Base-by-base conservation (phyloP, 1,140 invertebrate genomes). In the Pseudachorutes palmiensis region DNA sequence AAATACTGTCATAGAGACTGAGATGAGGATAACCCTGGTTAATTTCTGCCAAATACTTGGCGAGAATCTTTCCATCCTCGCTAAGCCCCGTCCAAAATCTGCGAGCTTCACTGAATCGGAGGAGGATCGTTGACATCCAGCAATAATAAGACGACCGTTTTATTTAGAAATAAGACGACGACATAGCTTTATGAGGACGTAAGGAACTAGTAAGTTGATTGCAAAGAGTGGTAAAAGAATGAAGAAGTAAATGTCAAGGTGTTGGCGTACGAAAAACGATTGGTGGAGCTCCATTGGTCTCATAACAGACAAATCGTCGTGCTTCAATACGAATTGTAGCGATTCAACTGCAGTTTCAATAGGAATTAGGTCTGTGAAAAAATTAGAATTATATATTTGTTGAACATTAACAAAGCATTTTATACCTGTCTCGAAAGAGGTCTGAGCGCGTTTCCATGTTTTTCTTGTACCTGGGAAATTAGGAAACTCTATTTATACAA, bases 241-340 rank as follows among this genome's bases (percentile, higher is more conserved):
- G 9, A 26, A 30, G 19, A 61, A 36, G 9, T 19, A 36, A 16
- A 61, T 26, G 29, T 61, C 59, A 32, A 61, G 5, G 3, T 19
- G 5, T 3, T 61, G 26, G 5, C 59, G 12, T 9, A 61, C 59
- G 5, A 5, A 64, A 14, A 22, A 57, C 2, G 63, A 33, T 26
- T 64, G 63, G 12, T 64, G 2, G 1, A 29, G n/a, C 2, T 26
- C 45, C 36, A 66, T 22, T 24, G 65, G 69, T 33, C 57, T 62
- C 2, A 70, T n/a, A 2, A 33, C 1, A 31, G 45, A 41, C 1
- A 63, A 16, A n/a, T 70, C 76, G 62, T 67, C 73, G 1, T 70
- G 68, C 62, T 65, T 58, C 24, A 73, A 30, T 14, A 71, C 60
- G 57, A 70, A 73, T 55, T 74, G 70, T 2, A 62, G 48, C 66